Conservation (phyloP, 2,797 vertebrate species). For the Geotrypetes seraphini region DNA sequence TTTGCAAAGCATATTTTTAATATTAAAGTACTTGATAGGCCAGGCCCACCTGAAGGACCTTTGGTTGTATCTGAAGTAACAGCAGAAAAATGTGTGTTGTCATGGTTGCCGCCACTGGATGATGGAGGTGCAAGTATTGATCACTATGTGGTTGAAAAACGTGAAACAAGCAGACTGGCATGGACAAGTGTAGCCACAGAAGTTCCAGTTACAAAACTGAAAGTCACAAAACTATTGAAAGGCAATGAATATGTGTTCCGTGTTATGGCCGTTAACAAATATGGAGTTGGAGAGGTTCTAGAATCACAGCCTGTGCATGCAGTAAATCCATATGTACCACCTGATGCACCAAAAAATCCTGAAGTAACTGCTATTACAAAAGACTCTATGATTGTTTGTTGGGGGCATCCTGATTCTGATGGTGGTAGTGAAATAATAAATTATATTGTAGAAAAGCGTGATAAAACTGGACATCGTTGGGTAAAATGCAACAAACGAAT, state of each 20-base stretch:
- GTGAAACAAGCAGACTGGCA: constrained; percentile 91
- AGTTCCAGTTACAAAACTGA: constrained; percentile 71
- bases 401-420: constrained; percentile 84
- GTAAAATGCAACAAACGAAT: constrained; percentile 89
- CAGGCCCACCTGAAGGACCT: constrained; percentile 85
- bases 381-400: constrained; percentile 91
- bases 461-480: constrained; percentile 82
- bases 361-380: constrained; percentile 87
- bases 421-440: constrained; percentile 87
- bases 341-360: constrained; percentile 82
- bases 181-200: constrained; percentile 85
- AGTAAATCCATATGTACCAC: constrained; percentile 79
- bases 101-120: constrained; percentile 82
- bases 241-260: constrained; percentile 97
- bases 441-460: constrained; percentile 87
- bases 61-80: constrained; percentile 76
- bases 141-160: constrained; percentile 87
- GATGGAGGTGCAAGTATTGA: constrained; percentile 92
- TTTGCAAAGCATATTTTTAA: constrained; percentile 94
- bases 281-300: constrained; percentile 83
- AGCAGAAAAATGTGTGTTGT: constrained; percentile 81
- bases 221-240: constrained; percentile 88
- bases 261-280: constrained; percentile 96
- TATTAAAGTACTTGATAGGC: constrained; percentile 91
- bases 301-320: constrained; percentile 83